Base-by-base conservation (phyloP, 2,888 invertebrate genomes). In the Bellardia bayeri region DNA sequence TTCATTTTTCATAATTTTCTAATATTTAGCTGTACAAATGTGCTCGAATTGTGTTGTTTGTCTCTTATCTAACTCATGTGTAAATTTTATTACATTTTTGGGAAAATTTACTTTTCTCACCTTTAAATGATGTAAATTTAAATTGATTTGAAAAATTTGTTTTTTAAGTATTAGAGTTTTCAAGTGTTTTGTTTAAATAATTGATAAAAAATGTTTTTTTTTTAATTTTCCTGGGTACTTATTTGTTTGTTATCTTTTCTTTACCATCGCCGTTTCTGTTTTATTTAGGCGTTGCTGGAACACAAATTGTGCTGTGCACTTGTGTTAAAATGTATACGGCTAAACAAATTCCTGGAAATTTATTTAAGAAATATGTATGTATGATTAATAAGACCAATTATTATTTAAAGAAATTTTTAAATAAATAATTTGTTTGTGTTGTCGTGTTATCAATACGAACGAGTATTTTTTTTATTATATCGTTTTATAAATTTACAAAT, bases 81-180 rank as follows among this genome's bases (percentile, higher is more conserved):
- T 69, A 51, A 37, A 72, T 66, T 64, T 76, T 51, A 64, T 76
- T 51, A 14, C 13, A 9, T 51, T 61, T 76, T 56, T 54, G 51
- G 9, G 40, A 49, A 51, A 66, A 58, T 84, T 72, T 71, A 71
- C 69, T 56, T 83, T 79, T 79, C 63, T 79, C 78, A 72, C 78
- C 66, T 64, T 30, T n/a, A 78, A 75, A 4, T 64, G 30, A n/a
- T 69, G 54, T 54, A 49, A 63, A 58, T 45, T 61, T 11, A n/a
- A 6, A 42, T 45, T 16, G 37, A 40, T 40, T 16, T 54, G 37
- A 37, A 37, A 11, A 45, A 3, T 13, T 45, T 45, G 9, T 45
- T 45, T 45, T 42, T 30, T 13, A n/a, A 40, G 30, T 6, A 1
- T 16, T 71, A 14, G 45, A 11, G 13, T 72, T 54, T 64, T 33